Conservation (phyloP, 2,888 invertebrate species). For the Cheilosia vulpina region DNA sequence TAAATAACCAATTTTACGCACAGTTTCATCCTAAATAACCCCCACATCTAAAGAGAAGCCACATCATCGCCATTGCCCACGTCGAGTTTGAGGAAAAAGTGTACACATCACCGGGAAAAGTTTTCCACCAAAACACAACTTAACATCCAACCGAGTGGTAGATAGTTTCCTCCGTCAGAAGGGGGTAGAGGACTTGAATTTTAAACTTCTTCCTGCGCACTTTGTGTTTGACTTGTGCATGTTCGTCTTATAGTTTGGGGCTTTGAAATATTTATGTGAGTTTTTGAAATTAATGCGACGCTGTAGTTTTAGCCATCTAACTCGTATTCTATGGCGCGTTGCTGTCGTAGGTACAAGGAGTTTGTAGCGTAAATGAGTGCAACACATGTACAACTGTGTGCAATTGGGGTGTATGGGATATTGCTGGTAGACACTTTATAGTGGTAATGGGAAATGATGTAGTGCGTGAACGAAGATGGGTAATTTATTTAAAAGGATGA, state of each 20-base stretch:
- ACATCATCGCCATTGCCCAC: background rate
- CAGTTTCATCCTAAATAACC: background rate
- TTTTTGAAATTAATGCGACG: constrained; percentile 63
- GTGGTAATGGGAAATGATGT: constrained; percentile 30
- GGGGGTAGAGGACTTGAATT: constrained; percentile 5
- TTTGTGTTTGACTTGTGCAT: background rate
- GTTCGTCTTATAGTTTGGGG: constrained; percentile 15
- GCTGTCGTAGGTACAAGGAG: constrained; percentile 42
- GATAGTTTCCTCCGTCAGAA: background rate
- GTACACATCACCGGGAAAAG: background rate
- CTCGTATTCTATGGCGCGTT: background rate
- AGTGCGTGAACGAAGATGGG: constrained; percentile 47
- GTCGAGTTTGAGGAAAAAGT: no score
- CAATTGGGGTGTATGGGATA: background rate
- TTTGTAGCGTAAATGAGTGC: constrained; percentile 52
- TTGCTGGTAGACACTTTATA: background rate
- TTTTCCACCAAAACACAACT: constrained; percentile 23
- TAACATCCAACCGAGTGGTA: constrained; percentile 44
- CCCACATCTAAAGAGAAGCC: background rate
- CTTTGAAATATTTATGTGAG: constrained; percentile 62
- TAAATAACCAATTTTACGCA: constrained; percentile 26
- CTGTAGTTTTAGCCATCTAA: background rate
- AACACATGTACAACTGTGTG: constrained; percentile 49
- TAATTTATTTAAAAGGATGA: constrained; percentile 62
- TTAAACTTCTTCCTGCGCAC: background rate